Percentiles rank a stretch among this genome's conserved stretches.
These are phyloP conservation scores for Papilio dardanus DNA, from an alignment of 1,140 invertebrate species.

Conservation along the genomic window DNA sequence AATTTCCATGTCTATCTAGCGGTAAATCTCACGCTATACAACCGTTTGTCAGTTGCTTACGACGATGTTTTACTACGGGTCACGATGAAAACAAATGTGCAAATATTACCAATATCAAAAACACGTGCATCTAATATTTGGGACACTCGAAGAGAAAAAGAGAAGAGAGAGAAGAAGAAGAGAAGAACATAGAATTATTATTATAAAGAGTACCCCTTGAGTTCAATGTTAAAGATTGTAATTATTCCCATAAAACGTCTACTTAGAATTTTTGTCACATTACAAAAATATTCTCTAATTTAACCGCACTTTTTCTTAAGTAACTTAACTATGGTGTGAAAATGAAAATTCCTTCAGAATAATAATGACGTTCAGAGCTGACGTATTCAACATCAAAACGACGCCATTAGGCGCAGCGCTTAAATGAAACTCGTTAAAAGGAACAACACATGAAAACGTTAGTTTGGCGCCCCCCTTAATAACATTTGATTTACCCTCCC, in stretches of 20 bases:
- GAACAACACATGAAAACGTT: constrained; percentile 71
- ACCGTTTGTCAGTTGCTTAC: constrained; percentile 32
- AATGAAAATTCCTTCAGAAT: constrained; percentile 40
- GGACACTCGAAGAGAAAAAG: no score
- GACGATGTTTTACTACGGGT: constrained; percentile 11
- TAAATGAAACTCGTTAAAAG: constrained; percentile 75
- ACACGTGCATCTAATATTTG: background rate
- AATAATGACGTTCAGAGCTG: constrained; percentile 40
- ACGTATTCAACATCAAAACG: constrained; percentile 66
- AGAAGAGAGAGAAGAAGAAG: no score
- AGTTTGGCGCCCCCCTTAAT: constrained; percentile 76
- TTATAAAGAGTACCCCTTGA: background rate
- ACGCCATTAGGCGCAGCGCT: constrained; percentile 63
- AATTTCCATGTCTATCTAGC: constrained; percentile 51
- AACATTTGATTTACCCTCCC: constrained; percentile 72
- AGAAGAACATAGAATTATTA: no score
- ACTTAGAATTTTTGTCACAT: background rate
- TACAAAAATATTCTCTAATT: background rate
- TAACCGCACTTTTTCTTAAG: background rate
- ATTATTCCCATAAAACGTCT: background rate
- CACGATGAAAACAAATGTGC: constrained; percentile 12
- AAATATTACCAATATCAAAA: background rate
- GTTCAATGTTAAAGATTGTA: background rate
- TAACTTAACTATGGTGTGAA: constrained; percentile 27
- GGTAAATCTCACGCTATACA: constrained; percentile 47